Evolutionary conservation across 2,113 vertebrate species (phyloP).

Genomic region (Rhagologus leucostigma): DNA sequence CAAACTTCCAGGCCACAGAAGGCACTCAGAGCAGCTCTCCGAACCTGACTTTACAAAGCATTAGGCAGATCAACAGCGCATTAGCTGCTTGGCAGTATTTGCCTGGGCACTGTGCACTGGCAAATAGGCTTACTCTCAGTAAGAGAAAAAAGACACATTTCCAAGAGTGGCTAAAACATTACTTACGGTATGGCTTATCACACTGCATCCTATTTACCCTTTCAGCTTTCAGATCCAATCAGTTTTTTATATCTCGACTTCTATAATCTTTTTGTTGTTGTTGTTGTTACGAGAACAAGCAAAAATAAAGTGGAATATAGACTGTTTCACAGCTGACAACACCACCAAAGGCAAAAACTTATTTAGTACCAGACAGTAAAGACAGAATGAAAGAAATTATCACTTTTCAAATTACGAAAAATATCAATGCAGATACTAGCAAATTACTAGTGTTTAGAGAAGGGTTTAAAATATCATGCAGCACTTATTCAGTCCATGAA

Average conservation of each 20-base stretch:
- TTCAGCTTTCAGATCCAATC: not conserved
- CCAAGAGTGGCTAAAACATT: not conserved
- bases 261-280: not conserved
- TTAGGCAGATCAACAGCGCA: fast-evolving
- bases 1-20: not conserved
- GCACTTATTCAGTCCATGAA: not conserved
- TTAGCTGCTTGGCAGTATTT: not conserved
- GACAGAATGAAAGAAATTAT: not conserved
- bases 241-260: not conserved
- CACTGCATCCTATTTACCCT: not conserved
- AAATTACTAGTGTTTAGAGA: not conserved
- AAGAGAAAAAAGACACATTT: not conserved
- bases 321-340: not conserved
- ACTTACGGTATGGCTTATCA: not conserved
- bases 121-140: not conserved
- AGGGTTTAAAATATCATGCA: not conserved
- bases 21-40: not conserved
- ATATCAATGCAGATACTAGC: not conserved
- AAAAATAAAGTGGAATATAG: not conserved
- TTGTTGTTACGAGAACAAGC: fast-evolving
- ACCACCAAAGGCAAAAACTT: not conserved
- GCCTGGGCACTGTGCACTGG: no score
- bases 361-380: not conserved
- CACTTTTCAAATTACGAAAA: not conserved
- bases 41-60: not conserved